Base-by-base conservation (phyloP, 2,113 vertebrate genomes). In the Cynopterus brachyotis region DNA sequence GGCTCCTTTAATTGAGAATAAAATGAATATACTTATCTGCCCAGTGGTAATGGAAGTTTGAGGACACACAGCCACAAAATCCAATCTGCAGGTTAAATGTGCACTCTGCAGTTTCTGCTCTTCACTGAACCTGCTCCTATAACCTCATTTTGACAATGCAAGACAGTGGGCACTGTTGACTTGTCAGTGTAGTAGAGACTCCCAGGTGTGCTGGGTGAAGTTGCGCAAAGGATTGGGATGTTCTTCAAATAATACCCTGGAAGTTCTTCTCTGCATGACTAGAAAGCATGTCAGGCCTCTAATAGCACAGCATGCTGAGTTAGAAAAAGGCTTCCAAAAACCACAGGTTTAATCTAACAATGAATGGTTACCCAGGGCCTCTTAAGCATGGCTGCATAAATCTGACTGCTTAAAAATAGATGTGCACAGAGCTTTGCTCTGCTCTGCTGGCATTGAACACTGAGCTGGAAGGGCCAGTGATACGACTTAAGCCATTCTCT, bases 261-360 rank as follows among this genome's bases (percentile, higher is more conserved):
- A 73, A 96, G 72, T 64, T 91, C 80, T 80, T 94, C 96, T 95
- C 89, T 79, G 92, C 78, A 37, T 19, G 78, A 94, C 95, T 93
- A 82, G 73, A 89, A 85, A 89, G 72, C 84, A 45, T 50, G 88
- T 87, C 95, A 94, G 91, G 59, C 70, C 89, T 96, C 93, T 97
- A 85, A 97, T 82, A 91, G 97, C 91, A 42, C 42, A 35, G 64
- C 95, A 76, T 91, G 91, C 97, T 93, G 96, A n/a, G 95, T 85
- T 64, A 82, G 95, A 96, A 91, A 96, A 95, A 93, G 85, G 89
- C 42, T 96, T 94, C 94, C 57, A 78, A 81, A 91, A 97, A 96
- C 72, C 86, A 81, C 72, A 67, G 67, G 89, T 93, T 91, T 94
- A 75, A 92, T 95, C 88, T 92, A 70, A 88, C 96, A 94, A 78